Evolutionary conservation across 2,797 vertebrate species (phyloP), one percentile per base, ranked within the genome.

Genomic region (Labroides dimidiatus): DNA sequence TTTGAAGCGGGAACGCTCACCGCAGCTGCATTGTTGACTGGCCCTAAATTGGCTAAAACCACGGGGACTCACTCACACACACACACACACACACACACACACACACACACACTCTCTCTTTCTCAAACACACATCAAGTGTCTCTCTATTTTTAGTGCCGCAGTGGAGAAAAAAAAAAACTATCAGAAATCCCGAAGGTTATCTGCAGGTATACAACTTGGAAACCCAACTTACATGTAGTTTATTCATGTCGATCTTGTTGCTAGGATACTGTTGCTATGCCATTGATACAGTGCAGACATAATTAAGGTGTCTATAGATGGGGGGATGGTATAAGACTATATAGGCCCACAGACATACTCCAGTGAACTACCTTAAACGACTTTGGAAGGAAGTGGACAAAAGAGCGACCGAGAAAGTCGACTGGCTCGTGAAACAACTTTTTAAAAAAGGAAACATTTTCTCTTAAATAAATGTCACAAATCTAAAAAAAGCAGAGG

Each of bases 221-320:
- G 85, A 86, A 86, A 92, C 89, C 81, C 88, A 88, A 91, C 89
- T 89, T 82, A 87, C 81, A 85, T 85, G 86, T 89, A 90, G 91
- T 92, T 91, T 91, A 90, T 91, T 92, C 87, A 92, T 80, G 84
- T 84, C 84, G 80, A 82, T 89, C 81, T 91, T 94, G 94, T 95
- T 94, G 93, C 94, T 94, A 93, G 91, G 94, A 81, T 87, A 95
- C 93, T 60, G 89, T 90, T 91, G 91, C 93, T 87, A 89, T 84
- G 64, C 73, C 84, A 90, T 87, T 89, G 84, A 92, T 91, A 89
- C 86, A 72, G 83, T 78, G 82, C 86, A 89, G 88, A 92, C 84
- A 78, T 92, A 92, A 91, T 91, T 87, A 91, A 92, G 84, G 78
- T 79, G 86, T 90, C 89, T 91, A 87, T 86, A 87, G 81, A 89